phyloP scores from a whole-genome alignment of 2,888 invertebrate species.

The Eulithis prunata region DNA sequence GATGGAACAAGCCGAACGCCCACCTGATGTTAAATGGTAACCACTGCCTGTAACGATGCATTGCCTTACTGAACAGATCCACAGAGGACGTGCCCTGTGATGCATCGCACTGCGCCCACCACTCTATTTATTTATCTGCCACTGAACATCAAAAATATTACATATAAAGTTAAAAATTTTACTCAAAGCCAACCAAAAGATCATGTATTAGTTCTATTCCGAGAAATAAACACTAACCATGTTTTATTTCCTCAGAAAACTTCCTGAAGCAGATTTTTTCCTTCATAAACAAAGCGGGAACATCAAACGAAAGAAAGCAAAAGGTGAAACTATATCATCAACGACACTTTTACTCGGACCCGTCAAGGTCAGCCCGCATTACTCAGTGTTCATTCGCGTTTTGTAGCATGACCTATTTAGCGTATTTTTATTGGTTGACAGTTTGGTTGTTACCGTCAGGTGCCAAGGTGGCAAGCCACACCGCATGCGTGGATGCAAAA shows the following conservation, averaged over 20 bases:
- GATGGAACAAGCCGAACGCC: no score
- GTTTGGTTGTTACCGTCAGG: no score
- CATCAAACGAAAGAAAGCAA: slow-evolving; percentile 18
- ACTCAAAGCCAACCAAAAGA: slow-evolving; percentile 5
- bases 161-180: neutral
- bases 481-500: no score
- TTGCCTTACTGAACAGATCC: no score
- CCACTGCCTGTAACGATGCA: no score
- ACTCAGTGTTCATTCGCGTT: neutral
- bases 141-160: neutral
- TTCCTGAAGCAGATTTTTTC: slow-evolving; percentile 17
- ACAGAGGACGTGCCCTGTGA: no score
- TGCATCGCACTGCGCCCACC: no score
- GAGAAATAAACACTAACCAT: neutral
- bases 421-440: no score
- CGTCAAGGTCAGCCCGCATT: slow-evolving; percentile 6
- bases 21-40: no score
- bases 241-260: slow-evolving; percentile 9
- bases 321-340: slow-evolving; percentile 27
- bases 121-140: no score
- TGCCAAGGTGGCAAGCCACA: no score
- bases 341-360: slow-evolving; percentile 19
- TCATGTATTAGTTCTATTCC: slow-evolving; percentile 4
- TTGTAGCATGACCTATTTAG: no score
- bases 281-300: slow-evolving; percentile 20